phyloP scores from a whole-genome alignment of 2,888 invertebrate genomes.

The Aquatica leii region DNA sequence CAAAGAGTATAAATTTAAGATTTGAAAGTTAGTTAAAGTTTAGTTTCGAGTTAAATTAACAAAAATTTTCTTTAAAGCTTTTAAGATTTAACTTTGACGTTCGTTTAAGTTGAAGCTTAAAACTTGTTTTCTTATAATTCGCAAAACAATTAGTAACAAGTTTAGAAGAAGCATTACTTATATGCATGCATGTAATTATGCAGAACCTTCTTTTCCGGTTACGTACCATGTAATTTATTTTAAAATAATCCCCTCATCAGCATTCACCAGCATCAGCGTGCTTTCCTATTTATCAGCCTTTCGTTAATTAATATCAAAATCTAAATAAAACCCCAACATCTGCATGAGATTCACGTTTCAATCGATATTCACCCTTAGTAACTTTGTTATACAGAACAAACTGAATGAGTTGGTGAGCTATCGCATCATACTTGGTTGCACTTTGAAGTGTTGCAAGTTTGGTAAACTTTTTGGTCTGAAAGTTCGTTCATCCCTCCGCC shows the following conservation, averaged over 20 bases:
- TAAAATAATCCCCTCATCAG: slow-evolving; percentile 32
- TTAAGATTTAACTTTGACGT: too few species aligned
- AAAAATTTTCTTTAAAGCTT: too few species aligned
- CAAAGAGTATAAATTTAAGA: too few species aligned
- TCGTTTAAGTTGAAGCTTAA: too few species aligned
- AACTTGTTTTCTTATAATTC: neutral
- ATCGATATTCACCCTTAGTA: slow-evolving; percentile 27
- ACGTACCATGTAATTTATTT: slow-evolving; percentile 24
- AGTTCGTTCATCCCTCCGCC: slow-evolving; percentile 30
- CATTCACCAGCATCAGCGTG: slow-evolving; percentile 28
- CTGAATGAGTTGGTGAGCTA: slow-evolving; percentile 34
- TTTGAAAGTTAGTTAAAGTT: too few species aligned
- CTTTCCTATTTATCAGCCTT: slow-evolving; percentile 37
- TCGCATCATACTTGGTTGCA: slow-evolving; percentile 51
- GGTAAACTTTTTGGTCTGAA: slow-evolving; percentile 43
- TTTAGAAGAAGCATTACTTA: neutral
- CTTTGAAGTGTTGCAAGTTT: slow-evolving; percentile 49
- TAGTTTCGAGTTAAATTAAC: too few species aligned
- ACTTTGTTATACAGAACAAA: slow-evolving; percentile 29
- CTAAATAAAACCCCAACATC: slow-evolving; percentile 37
- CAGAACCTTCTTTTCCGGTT: slow-evolving; percentile 14
- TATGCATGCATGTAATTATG: slow-evolving; percentile 10
- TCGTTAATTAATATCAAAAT: slow-evolving; percentile 42
- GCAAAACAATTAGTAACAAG: slow-evolving; percentile 1
- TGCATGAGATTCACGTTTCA: slow-evolving; percentile 29